A percentile compares a stretch with the other conserved stretches of the same genome.
Evolutionary conservation across 92 coral and sea anemone genomes (phyloP).

Genomic region (Zoanthus sociatus): DNA sequence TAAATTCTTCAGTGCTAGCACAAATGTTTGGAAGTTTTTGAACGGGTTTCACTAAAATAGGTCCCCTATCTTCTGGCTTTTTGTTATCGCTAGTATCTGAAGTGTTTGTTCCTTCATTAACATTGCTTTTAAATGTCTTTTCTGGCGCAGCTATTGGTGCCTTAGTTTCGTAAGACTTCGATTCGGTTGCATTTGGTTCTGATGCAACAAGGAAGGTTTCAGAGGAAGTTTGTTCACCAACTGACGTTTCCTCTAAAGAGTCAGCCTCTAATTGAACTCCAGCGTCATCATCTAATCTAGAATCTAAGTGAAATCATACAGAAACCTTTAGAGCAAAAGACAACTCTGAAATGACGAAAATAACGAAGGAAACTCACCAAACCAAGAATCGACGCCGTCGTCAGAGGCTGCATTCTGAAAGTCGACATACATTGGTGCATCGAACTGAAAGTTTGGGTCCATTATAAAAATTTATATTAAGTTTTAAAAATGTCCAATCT

Average conservation of each 20-base stretch:
- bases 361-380: slow-evolving; percentile 74
- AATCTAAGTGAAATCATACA: slow-evolving; percentile 55
- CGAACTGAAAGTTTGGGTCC: slow-evolving; percentile 88
- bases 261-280: slow-evolving; percentile 63
- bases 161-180: neutral
- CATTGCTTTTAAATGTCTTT: neutral
- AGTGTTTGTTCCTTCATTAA: slow-evolving; percentile 9
- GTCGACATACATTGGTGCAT: slow-evolving; percentile 96
- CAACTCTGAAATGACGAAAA: neutral
- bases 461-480: slow-evolving; percentile 32
- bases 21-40: slow-evolving; percentile 30
- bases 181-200: slow-evolving; percentile 7
- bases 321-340: neutral
- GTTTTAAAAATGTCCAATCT: neutral
- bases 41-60: slow-evolving; percentile 22
- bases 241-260: slow-evolving; percentile 60
- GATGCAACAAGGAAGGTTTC: slow-evolving; percentile 1
- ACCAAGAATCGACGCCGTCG: slow-evolving; percentile 84
- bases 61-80: slow-evolving; percentile 8
- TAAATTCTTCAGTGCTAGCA: slow-evolving; percentile 37
- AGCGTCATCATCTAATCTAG: slow-evolving; percentile 80
- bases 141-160: neutral
- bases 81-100: neutral
- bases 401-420: slow-evolving; percentile 55
- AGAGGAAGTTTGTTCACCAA: neutral